phyloP scores from a whole-genome alignment of 2,113 vertebrate genomes.

The Crotalus horridus region DNA sequence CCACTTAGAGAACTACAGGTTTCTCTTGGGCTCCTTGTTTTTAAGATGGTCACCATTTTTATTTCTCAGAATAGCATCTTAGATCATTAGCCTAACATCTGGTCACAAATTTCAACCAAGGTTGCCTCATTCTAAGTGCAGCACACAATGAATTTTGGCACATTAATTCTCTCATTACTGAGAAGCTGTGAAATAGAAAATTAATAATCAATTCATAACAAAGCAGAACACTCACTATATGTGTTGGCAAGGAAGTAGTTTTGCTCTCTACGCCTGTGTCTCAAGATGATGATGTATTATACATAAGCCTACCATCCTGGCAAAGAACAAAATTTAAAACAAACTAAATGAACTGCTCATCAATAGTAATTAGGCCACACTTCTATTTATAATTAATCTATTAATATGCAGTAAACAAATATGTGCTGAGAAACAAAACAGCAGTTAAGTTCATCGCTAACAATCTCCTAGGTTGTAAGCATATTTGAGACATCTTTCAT shows the following conservation, averaged over 20 bases:
- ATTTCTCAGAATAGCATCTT: background rate
- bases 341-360: conserved; percentile 13
- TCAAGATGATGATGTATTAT: background rate
- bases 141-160: background rate
- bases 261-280: background rate
- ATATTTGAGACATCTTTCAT: conserved; percentile 10
- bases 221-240: background rate
- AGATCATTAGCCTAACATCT: background rate
- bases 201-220: background rate
- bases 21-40: background rate
- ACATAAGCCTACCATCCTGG: conserved; percentile 7
- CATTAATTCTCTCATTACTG: background rate
- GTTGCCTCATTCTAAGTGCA: background rate
- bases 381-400: conserved; percentile 29
- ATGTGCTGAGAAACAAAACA: conserved; percentile 14
- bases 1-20: background rate
- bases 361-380: conserved; percentile 33
- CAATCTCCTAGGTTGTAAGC: background rate
- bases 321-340: conserved; percentile 17
- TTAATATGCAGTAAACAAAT: conserved; percentile 23
- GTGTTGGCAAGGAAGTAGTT: background rate
- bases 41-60: background rate
- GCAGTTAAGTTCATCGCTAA: background rate
- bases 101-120: background rate
- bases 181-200: background rate